These are phyloP conservation scores for Hydropotes inermis DNA, from an alignment of 2,113 vertebrate species.

Conservation along the genomic window DNA sequence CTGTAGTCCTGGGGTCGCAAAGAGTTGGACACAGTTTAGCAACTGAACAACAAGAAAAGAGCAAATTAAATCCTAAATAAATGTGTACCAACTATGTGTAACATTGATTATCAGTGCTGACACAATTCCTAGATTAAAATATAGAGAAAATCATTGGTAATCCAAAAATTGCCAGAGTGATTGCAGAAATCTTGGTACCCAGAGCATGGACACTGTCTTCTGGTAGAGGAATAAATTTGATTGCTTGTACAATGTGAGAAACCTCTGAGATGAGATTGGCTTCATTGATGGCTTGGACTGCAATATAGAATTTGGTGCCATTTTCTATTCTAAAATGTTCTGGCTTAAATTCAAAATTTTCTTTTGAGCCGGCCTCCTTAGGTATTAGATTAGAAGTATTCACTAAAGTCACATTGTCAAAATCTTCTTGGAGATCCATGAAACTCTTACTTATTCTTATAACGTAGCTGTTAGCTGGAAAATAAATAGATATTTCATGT, in stretches of 20 bases:
- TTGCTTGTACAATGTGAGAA: constrained; percentile 76
- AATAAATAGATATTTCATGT: constrained; percentile 27
- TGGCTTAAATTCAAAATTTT: constrained; percentile 72
- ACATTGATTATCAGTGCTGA: constrained; percentile 44
- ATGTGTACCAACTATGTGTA: not conserved
- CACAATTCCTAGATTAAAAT: constrained; percentile 42
- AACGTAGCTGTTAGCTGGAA: constrained; percentile 78
- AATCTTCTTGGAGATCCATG: constrained; percentile 60
- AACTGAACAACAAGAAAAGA: not conserved
- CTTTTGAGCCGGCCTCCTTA: constrained; percentile 53
- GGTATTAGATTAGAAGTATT: constrained; percentile 67
- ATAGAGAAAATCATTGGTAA: constrained; percentile 35
- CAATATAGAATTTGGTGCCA: constrained; percentile 71
- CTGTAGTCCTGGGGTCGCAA: not conserved
- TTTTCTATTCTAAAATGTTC: constrained; percentile 56
- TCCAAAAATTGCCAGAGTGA: not conserved
- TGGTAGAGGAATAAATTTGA: constrained; percentile 33
- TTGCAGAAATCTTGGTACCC: not conserved
- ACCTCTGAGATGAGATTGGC: constrained; percentile 56
- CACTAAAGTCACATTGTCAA: constrained; percentile 60
- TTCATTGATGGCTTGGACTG: constrained; percentile 58
- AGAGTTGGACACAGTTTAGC: not conserved
- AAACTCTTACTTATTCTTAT: constrained; percentile 74
- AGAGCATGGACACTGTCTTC: not conserved
- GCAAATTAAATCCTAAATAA: constrained; percentile 30